phyloP scores from a whole-genome alignment of 2,113 vertebrate species.

The Leptocoma aspasia region DNA sequence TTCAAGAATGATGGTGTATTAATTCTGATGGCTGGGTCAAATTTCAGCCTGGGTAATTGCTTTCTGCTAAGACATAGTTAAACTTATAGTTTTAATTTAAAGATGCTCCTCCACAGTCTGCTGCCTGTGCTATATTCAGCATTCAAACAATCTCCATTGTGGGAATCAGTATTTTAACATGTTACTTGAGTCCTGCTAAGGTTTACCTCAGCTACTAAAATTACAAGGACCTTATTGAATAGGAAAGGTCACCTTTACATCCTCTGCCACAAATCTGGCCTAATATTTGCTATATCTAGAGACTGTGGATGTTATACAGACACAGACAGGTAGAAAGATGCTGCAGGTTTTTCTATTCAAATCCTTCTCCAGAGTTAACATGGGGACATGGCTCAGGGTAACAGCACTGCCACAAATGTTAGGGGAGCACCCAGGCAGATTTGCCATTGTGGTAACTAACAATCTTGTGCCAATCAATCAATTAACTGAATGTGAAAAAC shows the following conservation, averaged over 20 bases:
- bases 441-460: neutral
- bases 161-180: neutral
- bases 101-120: neutral
- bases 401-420: neutral
- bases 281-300: neutral
- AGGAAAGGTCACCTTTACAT: neutral
- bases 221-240: neutral
- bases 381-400: neutral
- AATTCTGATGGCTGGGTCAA: neutral
- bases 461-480: neutral
- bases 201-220: neutral
- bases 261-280: neutral
- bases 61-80: conserved; percentile 21
- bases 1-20: neutral
- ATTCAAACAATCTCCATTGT: neutral
- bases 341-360: neutral
- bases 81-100: conserved; percentile 34
- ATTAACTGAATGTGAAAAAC: conserved; percentile 39
- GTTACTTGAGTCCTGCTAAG: neutral
- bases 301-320: neutral
- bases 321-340: neutral
- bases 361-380: fast-evolving
- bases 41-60: conserved; percentile 49
- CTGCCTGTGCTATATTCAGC: neutral
- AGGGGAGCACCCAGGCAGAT: neutral